A percentile compares a stretch with the other conserved stretches of the same genome.
Conservation (phyloP, 2,888 invertebrate genomes). For the Tridacna gigas region DNA sequence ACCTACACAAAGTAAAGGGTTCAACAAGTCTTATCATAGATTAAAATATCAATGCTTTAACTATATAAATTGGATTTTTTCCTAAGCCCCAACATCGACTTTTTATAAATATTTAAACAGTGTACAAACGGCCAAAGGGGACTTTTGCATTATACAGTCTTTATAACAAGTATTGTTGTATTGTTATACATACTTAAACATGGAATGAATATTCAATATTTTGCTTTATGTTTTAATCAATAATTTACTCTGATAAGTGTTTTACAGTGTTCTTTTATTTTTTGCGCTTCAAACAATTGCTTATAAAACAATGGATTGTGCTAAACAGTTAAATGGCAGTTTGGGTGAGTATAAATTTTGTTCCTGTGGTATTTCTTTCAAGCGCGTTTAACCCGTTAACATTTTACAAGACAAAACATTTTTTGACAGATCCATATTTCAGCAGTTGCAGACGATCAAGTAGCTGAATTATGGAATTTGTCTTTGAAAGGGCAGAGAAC, state of each 20-base stretch:
- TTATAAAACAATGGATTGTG: no score
- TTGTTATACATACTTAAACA: constrained; percentile 8
- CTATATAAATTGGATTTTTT: constrained; percentile 30
- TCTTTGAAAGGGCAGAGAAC: no score
- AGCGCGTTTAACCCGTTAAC: no score
- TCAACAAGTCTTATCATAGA: constrained; percentile 20
- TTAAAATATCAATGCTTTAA: constrained; percentile 34
- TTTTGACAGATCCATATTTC: no score
- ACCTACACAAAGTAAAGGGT: not conserved
- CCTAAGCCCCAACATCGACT: constrained; percentile 26
- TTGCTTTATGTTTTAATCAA: not conserved
- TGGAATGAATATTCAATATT: constrained; percentile 10
- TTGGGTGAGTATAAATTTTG: no score
- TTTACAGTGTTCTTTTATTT: no score
- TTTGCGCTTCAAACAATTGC: no score
- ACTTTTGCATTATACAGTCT: constrained; percentile 8
- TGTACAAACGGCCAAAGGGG: constrained; percentile 3
- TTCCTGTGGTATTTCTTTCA: no score
- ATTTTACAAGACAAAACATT: no score
- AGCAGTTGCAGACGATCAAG: no score
- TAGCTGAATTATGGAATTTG: no score
- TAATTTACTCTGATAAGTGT: not conserved
- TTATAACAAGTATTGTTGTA: constrained; percentile 10
- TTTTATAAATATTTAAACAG: constrained; percentile 29
- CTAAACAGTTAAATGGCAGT: no score